Evolutionary conservation across 1,140 invertebrate species (phyloP), one percentile per base, ranked within the genome.

Genomic region (Geopemphigus sp.): DNA sequence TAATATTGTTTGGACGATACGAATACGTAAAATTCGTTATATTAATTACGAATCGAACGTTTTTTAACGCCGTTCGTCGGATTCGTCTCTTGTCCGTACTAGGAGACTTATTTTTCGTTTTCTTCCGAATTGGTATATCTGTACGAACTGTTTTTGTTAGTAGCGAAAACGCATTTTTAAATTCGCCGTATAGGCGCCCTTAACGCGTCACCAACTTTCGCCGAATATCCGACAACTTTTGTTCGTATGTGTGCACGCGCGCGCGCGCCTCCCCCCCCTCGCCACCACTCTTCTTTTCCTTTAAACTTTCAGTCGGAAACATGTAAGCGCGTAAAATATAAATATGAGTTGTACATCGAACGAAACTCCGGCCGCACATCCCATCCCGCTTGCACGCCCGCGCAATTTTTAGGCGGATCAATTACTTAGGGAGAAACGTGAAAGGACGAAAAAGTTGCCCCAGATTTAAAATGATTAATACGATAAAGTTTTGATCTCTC

Each of bases 391-490:
- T 54, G 1, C 14, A 5, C 11, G 11, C n/a, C 29, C 19, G 63
- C n/a, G 22, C n/a, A 47, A 68, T 68, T 22, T 68, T 45, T 11
- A 47, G 39, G n/a, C 5, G 39, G 64, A n/a, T 68, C 64, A 68
- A 68, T 68, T 68, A 68, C 64, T 47, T 68, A 68, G 39, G 39
- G 39, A 47, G 5, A 17, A 68, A 68, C 17, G 66, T 68, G 39
- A 24, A 50, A 24, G 12, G 15, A 8, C 24, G 66, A 68, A 68
- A 50, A 68, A 68, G 45, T 68, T 24, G 47, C 50, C 3, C 22
- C 15, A 15, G 47, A 68, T 68, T 24, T 68, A 10, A 68, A 50
- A 68, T 68, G 39, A 68, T 68, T 68, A 68, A 50, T 50, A 50
- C 15, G 22, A 17, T 10, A 15, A 50, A 68, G 39, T 68, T 50